Base-by-base conservation (phyloP, 2,888 invertebrate genomes). In the Zaprionus lineosus region DNA sequence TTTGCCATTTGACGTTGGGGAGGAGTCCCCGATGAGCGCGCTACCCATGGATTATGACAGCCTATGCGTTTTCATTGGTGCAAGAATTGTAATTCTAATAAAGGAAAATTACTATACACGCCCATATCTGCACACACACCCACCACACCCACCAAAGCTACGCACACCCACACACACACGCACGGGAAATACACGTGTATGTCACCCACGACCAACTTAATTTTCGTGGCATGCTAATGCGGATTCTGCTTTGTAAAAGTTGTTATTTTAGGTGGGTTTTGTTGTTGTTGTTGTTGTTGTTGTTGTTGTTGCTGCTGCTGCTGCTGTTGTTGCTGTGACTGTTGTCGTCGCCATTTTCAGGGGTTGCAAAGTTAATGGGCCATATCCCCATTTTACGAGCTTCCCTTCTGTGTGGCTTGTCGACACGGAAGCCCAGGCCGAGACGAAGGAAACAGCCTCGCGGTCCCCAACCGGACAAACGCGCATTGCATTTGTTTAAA, bases 161-260 rank as follows among this genome's bases (percentile, higher is more conserved):
- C 16, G 24, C 21, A 29, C 12, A 40, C n/a, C 26, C 18, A 34
- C 9, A 9, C 3, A 36, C 12, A 34, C 24, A 21, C 12, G 41
- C n/a, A 51, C 31, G 59, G 62, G 24, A 48, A 48, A 39, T 40
- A 52, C 64, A 74, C 69, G 60, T 73, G 65, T 58, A 68, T 56
- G 68, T 33, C n/a, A 67, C 44, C 63, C 55, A 69, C 58, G 69
- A 60, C 73, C 59, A 81, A 78, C 64, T 66, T 59, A 76, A 84
- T 76, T 78, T 67, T 59, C 60, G 59, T 60, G 55, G 64, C 64
- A 76, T 73, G 79, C 83, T 84, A 84, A 84, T 84, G 78, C 73
- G 69, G 72, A 77, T 68, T 84, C 65, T 56, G 53, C 26, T 34
- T 47, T n/a, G n/a, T n/a, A n/a, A n/a, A n/a, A n/a, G 43, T 11